A percentile compares a stretch with the other conserved stretches of the same genome.
Conservation (phyloP, 2,113 vertebrate species). For the Aldabrachelys gigantea region DNA sequence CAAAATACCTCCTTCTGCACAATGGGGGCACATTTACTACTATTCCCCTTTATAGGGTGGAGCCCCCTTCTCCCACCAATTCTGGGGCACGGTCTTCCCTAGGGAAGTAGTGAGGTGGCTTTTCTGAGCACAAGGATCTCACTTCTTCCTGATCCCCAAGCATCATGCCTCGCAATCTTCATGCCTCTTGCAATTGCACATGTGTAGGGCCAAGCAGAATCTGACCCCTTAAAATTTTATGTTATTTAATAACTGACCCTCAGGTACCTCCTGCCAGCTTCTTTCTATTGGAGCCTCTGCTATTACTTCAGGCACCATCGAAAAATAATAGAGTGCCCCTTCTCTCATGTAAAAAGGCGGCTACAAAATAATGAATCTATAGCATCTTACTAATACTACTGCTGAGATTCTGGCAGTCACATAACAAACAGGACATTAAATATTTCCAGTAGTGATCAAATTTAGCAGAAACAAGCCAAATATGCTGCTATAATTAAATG, state of each 20-base stretch:
- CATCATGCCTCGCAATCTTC: background rate
- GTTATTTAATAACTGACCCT: background rate
- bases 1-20: background rate
- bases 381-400: background rate
- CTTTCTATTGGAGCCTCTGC: background rate
- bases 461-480: background rate
- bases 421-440: background rate
- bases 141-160: accelerated
- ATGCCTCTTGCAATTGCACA: background rate
- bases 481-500: background rate
- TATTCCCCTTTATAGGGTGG: background rate
- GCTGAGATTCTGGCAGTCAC: background rate
- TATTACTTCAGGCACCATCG: background rate
- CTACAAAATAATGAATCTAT: background rate
- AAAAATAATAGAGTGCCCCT: background rate
- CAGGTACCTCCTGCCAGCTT: background rate
- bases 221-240: background rate
- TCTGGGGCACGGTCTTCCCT: background rate
- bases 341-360: background rate
- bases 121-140: background rate
- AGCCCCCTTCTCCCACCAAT: background rate
- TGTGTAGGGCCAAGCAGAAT: background rate
- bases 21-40: background rate
- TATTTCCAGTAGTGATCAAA: background rate
- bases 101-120: background rate